A percentile compares a stretch with the other conserved stretches of the same genome.
phyloP scores from a whole-genome alignment of 2,888 invertebrate species.

The Drosophila falleni region DNA sequence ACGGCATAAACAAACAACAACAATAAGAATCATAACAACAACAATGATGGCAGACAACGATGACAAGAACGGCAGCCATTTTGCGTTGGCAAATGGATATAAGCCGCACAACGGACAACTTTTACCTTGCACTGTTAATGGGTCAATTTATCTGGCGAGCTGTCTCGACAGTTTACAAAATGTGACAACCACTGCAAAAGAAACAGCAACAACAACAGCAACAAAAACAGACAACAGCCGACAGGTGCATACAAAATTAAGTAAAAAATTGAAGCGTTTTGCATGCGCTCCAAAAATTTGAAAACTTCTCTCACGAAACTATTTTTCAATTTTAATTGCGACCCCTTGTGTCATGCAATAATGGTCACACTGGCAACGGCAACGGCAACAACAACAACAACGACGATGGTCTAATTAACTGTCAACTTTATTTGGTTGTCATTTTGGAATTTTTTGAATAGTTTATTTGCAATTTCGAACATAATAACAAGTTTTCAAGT shows the following conservation, averaged over 20 bases:
- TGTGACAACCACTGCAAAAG: conserved; percentile 49
- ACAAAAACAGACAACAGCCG: conserved; percentile 1
- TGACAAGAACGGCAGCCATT: conserved; percentile 50
- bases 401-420: conserved; percentile 57
- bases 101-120: conserved; percentile 52
- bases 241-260: conserved; percentile 28
- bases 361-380: conserved; percentile 29
- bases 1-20: conserved; percentile 52
- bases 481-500: conserved; percentile 23
- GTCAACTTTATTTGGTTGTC: conserved; percentile 58
- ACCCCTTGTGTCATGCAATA: conserved; percentile 50
- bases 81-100: conserved; percentile 58
- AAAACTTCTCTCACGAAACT: conserved; percentile 59
- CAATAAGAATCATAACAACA: conserved; percentile 32
- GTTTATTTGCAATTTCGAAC: conserved; percentile 23
- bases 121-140: conserved; percentile 68
- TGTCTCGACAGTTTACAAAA: conserved; percentile 66
- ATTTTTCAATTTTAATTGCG: conserved; percentile 72
- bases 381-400: background rate
- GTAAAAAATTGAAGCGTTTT: conserved; percentile 33
- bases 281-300: conserved; percentile 45
- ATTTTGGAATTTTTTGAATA: conserved; percentile 48
- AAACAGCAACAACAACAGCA: conserved; percentile 11
- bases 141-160: conserved; percentile 72
- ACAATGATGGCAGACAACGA: conserved; percentile 39